Evolutionary conservation across 2,888 invertebrate species (phyloP), one percentile per base, ranked within the genome.

Genomic region (Agrotis clavis): DNA sequence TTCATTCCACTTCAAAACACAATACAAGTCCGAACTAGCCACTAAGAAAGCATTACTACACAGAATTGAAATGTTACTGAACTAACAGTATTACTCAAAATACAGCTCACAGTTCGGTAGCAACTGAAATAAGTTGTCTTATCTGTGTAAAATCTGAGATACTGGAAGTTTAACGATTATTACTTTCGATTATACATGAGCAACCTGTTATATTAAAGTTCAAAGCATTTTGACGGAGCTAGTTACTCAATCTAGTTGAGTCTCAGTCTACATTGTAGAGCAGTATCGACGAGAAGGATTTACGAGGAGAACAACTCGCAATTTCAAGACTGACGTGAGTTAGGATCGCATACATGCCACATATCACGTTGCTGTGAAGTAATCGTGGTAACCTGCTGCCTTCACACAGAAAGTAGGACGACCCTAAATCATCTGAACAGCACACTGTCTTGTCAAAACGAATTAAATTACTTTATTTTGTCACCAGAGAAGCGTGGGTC

Each of bases 401-500:
- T 89, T 84, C 82, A 88, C 76, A 81, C 56, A 61, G 88, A 85
- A 87, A 86, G 84, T 87, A 77, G 87, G 77, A 76, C 86, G 84
- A 76, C 77, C 75, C 79, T 93, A 92, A 92, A 93, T 93, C 90
- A 92, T 90, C 85, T 82, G 56, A 81, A 83, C 84, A 86, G 87
- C 84, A 85, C 84, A 86, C 82, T 88, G 88, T 72, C 75, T 73
- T 89, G 91, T 91, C 92, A 91, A 90, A 91, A 90, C 92, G 90
- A 74, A 90, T 90, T 92, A 91, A 92, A 92, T 91, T 90, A 89
- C 90, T 92, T 89, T 74, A 85, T 85, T 85, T 78, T 79, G 85
- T 85, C 90, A 90, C 90, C 75, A 83, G 83, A 86, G 87, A 89
- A 85, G 94, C 93, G 95, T 95, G 91, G 94, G 94, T 83, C 74